phyloP scores from a whole-genome alignment of 1,140 invertebrate species.

The Drosophila ohnishii region DNA sequence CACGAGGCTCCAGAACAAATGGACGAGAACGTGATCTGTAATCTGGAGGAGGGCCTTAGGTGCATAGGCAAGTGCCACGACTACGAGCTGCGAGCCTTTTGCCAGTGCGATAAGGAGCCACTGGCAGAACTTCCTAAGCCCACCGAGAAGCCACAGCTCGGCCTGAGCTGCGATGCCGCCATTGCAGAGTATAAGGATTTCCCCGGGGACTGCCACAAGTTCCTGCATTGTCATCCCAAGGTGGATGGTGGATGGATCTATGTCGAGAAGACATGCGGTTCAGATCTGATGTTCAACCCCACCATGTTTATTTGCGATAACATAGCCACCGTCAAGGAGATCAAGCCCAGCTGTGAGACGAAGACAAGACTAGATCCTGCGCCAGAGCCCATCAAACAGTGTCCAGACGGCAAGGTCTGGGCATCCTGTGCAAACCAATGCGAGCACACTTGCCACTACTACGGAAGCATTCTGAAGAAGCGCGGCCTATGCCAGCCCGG shows the following conservation, averaged over 20 bases:
- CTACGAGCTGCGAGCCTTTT: constrained; percentile 89
- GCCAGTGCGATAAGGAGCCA: constrained; percentile 85
- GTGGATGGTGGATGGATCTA: constrained; percentile 67
- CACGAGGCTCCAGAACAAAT: constrained; percentile 87
- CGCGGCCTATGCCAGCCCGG: constrained; percentile 69
- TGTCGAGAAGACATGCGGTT: constrained; percentile 86
- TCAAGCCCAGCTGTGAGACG: constrained; percentile 86
- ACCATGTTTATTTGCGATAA: constrained; percentile 86
- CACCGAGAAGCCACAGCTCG: constrained; percentile 57
- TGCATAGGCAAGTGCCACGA: constrained; percentile 87
- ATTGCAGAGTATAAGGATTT: constrained; percentile 82
- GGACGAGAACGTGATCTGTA: constrained; percentile 89
- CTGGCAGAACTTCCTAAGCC: constrained; percentile 29
- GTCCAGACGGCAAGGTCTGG: constrained; percentile 83
- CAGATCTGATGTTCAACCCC: constrained; percentile 86
- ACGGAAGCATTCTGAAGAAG: constrained; percentile 71
- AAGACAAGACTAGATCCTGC: constrained; percentile 28
- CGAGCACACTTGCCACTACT: constrained; percentile 85
- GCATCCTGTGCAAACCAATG: constrained; percentile 87
- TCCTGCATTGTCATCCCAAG: constrained; percentile 85
- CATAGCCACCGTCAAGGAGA: constrained; percentile 85
- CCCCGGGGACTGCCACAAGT: constrained; percentile 85
- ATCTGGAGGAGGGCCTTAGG: constrained; percentile 87
- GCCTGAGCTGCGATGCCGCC: constrained; percentile 55
- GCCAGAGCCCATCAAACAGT: constrained; percentile 43